Percentiles rank a stretch among this genome's conserved stretches.
These are phyloP conservation scores for Onychostruthus taczanowskii DNA, from an alignment of 2,113 vertebrate species.

Conservation along the genomic window DNA sequence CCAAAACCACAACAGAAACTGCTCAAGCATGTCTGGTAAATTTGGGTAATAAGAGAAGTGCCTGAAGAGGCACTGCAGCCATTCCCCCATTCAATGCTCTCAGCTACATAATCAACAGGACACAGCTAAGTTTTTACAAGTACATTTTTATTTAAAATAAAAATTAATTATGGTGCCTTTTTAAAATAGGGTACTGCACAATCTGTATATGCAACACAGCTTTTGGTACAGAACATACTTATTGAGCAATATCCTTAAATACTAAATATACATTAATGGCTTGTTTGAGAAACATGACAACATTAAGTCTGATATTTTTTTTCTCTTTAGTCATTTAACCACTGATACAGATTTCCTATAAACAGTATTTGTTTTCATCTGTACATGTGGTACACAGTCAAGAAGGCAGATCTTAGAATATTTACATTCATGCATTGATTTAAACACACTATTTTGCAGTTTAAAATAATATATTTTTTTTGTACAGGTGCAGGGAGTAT, in stretches of 20 bases:
- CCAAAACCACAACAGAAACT: neutral
- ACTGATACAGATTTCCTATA: conserved; percentile 74
- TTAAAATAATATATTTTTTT: conserved; percentile 71
- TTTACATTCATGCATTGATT: conserved; percentile 92
- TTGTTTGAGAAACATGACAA: conserved; percentile 83
- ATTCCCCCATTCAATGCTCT: neutral
- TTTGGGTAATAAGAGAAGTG: neutral
- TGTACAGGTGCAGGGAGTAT: conserved; percentile 76
- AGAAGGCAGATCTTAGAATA: conserved; percentile 87
- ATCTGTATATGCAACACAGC: conserved; percentile 75
- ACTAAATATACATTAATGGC: conserved; percentile 82
- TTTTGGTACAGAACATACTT: conserved; percentile 80
- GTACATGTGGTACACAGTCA: conserved; percentile 79
- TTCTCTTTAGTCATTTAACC: conserved; percentile 77
- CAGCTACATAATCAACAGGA: neutral
- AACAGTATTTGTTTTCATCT: conserved; percentile 75
- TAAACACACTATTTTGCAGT: conserved; percentile 71
- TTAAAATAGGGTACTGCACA: conserved; percentile 74
- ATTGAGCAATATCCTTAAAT: conserved; percentile 79
- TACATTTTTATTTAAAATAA: conserved; percentile 96
- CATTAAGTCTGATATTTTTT: conserved; percentile 66
- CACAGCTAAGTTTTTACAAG: conserved; percentile 71
- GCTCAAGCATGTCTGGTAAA: neutral
- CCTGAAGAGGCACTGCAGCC: neutral
- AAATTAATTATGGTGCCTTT: conserved; percentile 81